These are phyloP conservation scores for Lepidocyrtoides sp. DNA, from an alignment of 2,888 invertebrate genomes.

Conservation along the genomic window DNA sequence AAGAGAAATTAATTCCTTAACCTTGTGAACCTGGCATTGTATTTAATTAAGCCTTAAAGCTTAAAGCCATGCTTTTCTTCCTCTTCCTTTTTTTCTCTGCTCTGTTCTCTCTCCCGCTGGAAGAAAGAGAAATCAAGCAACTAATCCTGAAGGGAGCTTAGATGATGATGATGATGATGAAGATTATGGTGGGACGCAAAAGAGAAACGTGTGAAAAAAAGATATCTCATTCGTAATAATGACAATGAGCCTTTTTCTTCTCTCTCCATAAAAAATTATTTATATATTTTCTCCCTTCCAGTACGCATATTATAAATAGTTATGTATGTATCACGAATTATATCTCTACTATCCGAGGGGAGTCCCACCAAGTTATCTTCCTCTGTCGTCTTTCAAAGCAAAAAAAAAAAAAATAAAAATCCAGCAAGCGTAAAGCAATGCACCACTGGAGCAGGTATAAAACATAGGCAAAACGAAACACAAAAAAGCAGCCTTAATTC, in stretches of 20 bases:
- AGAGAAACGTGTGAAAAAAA: slow-evolving; percentile 46
- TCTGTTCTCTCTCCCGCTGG: slow-evolving; percentile 11
- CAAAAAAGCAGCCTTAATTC: slow-evolving; percentile 64
- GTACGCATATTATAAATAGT: slow-evolving; percentile 8
- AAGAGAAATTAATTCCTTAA: slow-evolving; percentile 64
- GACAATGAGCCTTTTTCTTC: slow-evolving; percentile 40
- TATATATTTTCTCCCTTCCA: neutral
- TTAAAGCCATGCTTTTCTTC: neutral
- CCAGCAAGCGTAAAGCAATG: neutral
- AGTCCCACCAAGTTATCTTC: slow-evolving; percentile 61
- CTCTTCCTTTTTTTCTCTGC: neutral
- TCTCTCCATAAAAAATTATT: neutral
- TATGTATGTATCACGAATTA: slow-evolving; percentile 35
- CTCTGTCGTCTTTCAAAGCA: slow-evolving; percentile 39
- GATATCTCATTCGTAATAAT: slow-evolving; percentile 41
- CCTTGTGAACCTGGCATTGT: slow-evolving; percentile 55
- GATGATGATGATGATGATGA: neutral
- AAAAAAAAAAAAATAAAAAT: neutral
- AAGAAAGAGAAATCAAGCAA: slow-evolving; percentile 30
- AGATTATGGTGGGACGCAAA: slow-evolving; percentile 31
- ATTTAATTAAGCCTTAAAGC: slow-evolving; percentile 66
- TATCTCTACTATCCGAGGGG: slow-evolving; percentile 62
- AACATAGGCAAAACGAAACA: slow-evolving; percentile 12
- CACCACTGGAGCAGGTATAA: neutral
- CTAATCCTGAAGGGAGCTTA: slow-evolving; percentile 43